Percentiles rank a stretch among this genome's conserved stretches.
Evolutionary conservation across 92 coral and sea anemone genomes (phyloP).

Genomic region (Epizoanthus rinbou): DNA sequence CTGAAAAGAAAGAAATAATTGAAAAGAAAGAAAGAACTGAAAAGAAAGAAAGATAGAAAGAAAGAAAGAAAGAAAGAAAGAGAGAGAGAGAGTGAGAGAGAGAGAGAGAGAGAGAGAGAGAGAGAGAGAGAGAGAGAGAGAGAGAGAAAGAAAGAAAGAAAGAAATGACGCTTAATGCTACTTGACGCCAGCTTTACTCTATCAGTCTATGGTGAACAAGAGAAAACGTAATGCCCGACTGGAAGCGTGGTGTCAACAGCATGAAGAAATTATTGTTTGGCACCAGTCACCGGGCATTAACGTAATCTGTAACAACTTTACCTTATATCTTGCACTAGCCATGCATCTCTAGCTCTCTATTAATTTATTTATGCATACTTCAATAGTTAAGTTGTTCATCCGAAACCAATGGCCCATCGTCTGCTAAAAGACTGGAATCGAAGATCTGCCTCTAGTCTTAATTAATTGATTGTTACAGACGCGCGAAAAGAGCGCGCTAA

Average conservation of each 20-base stretch:
- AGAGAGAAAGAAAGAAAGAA: conserved; percentile 33
- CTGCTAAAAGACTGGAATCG: neutral
- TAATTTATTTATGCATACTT: conserved; percentile 5
- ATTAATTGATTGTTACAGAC: neutral
- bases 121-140: conserved; percentile 30
- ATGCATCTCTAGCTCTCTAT: neutral
- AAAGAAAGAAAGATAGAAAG: too few species aligned
- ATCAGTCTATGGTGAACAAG: neutral
- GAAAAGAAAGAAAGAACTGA: conserved; percentile 42
- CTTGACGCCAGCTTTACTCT: neutral
- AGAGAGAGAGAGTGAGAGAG: conserved; percentile 38
- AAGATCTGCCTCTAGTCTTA: neutral
- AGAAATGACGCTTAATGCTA: conserved; percentile 32
- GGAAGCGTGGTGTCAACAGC: conserved; percentile 8
- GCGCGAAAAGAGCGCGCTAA: conserved; percentile 34
- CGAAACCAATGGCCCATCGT: conserved; percentile 37
- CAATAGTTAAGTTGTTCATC: conserved; percentile 23
- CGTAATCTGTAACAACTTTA: neutral
- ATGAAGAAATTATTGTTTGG: conserved; percentile 11
- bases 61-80: conserved; percentile 42
- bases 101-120: too few species aligned
- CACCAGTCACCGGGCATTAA: conserved; percentile 5
- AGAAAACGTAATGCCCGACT: neutral
- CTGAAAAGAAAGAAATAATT: too few species aligned
- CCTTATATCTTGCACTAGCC: neutral